phyloP scores from a whole-genome alignment of 2,888 invertebrate species.

The Polia nebulosa region DNA sequence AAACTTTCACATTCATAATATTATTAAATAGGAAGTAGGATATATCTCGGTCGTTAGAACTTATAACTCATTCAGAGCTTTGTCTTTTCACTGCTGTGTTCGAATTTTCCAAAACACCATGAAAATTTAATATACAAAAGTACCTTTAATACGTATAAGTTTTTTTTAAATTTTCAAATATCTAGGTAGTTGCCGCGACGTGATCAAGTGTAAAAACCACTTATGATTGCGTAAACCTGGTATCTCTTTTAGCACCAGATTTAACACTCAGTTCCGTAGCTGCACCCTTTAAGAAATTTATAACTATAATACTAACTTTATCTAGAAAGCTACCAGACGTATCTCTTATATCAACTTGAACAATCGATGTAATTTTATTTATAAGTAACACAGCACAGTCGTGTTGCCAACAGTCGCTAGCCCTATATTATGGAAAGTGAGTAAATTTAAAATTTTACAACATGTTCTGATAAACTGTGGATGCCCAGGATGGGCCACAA shows the following conservation, averaged over 20 bases:
- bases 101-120: background rate
- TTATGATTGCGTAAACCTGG: background rate
- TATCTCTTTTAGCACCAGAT: slow-evolving; percentile 1
- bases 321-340: slow-evolving; percentile 35
- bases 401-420: slow-evolving; percentile 1
- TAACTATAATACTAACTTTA: slow-evolving; percentile 14
- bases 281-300: slow-evolving; percentile 15
- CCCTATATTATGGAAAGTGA: slow-evolving; percentile 12
- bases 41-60: too few species aligned
- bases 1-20: too few species aligned
- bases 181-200: background rate
- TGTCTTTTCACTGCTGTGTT: background rate
- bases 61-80: too few species aligned
- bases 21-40: too few species aligned
- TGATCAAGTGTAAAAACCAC: background rate
- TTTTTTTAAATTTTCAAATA: too few species aligned
- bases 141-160: background rate
- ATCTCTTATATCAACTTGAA: slow-evolving; percentile 33
- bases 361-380: slow-evolving; percentile 40
- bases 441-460: slow-evolving; percentile 48
- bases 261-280: background rate
- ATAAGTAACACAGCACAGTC: background rate
- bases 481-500: slow-evolving; percentile 61
- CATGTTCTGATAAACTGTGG: slow-evolving; percentile 52
- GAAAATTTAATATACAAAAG: background rate